Evolutionary conservation across 2,113 vertebrate species (phyloP).

Genomic region (Mus pahari): DNA sequence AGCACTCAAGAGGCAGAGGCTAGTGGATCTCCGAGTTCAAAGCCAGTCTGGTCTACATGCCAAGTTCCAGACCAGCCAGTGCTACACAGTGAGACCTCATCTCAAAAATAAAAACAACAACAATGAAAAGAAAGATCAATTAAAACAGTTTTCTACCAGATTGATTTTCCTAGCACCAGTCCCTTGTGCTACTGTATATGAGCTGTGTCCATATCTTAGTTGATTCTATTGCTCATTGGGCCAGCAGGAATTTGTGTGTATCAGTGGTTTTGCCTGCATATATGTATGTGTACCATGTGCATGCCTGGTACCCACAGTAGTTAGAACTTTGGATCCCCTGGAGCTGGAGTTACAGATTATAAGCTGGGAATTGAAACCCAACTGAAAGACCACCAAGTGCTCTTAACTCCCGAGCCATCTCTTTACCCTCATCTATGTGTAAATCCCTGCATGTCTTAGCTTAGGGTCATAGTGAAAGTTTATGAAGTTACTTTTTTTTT

Average conservation of each 20-base stretch:
- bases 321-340: neutral
- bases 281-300: neutral
- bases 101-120: neutral
- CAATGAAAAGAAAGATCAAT: neutral
- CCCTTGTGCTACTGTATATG: neutral
- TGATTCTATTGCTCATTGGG: conserved; percentile 15
- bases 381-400: neutral
- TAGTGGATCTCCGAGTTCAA: neutral
- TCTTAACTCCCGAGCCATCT: neutral
- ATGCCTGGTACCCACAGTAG: neutral
- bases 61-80: neutral
- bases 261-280: neutral
- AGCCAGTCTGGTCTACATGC: neutral
- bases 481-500: neutral
- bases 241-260: neutral
- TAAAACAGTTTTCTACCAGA: conserved; percentile 21
- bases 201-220: conserved; percentile 27
- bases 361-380: neutral
- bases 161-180: neutral
- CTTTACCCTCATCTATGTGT: neutral
- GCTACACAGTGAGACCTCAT: neutral
- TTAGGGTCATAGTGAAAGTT: conserved; percentile 25
- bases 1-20: neutral
- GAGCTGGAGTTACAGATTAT: neutral
- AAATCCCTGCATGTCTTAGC: neutral